Percentiles rank a stretch among this genome's conserved stretches.
These are phyloP conservation scores for Therioaphis trifolii DNA, from an alignment of 2,888 invertebrate genomes.

Conservation along the genomic window DNA sequence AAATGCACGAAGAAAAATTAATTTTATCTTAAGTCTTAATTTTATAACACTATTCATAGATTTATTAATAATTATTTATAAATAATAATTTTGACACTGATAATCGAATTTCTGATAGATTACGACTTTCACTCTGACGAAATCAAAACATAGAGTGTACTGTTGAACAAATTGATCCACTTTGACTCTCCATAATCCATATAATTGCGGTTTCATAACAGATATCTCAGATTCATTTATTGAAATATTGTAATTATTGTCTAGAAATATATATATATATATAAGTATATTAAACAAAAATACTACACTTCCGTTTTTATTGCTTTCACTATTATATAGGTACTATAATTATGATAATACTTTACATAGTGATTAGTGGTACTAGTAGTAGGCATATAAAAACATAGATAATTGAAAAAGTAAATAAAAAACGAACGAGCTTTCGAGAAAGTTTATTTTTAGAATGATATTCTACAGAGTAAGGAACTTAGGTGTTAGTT, in stretches of 20 bases:
- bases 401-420: neutral
- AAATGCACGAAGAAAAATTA: neutral
- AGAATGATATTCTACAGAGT: too few relatives aligned
- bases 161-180: conserved; percentile 16
- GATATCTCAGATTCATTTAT: too few relatives aligned
- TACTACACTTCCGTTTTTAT: too few relatives aligned
- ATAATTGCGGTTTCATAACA: conserved; percentile 14
- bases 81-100: too few relatives aligned
- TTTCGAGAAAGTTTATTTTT: too few relatives aligned
- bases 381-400: neutral
- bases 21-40: neutral
- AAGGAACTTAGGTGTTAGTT: too few relatives aligned
- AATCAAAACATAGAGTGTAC: neutral
- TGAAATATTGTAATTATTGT: too few relatives aligned
- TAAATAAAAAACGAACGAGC: neutral
- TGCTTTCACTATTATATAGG: conserved; percentile 7
- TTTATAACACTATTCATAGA: neutral
- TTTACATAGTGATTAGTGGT: neutral
- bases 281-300: too few relatives aligned
- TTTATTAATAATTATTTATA: too few relatives aligned
- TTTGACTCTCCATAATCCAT: conserved; percentile 12
- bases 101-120: too few relatives aligned
- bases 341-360: neutral
- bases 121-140: conserved; percentile 4
- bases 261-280: too few relatives aligned